These are phyloP conservation scores for Tragopan temminckii DNA, from an alignment of 2,797 vertebrate genomes.

Conservation along the genomic window DNA sequence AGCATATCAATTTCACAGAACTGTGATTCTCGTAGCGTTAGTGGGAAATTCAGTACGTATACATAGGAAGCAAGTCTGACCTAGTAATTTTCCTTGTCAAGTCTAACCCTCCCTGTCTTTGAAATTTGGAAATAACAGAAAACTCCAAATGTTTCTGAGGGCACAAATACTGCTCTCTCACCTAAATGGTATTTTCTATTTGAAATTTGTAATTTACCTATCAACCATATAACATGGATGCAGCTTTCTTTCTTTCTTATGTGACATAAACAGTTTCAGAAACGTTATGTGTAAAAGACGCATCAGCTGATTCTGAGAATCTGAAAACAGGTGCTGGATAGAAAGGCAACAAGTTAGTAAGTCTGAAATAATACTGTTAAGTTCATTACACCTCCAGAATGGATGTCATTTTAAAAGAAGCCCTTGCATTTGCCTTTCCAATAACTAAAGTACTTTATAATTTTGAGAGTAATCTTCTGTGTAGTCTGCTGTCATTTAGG, in stretches of 20 bases:
- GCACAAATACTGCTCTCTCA: background rate
- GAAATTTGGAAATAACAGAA: slow-evolving; percentile 27
- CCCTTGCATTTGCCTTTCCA: background rate
- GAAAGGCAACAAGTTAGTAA: background rate
- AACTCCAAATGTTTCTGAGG: background rate
- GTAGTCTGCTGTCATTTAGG: slow-evolving; percentile 12
- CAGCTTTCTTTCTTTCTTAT: background rate
- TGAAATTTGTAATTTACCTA: slow-evolving; percentile 15
- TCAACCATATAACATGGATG: background rate
- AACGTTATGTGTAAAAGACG: background rate
- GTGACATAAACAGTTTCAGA: background rate
- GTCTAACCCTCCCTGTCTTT: background rate
- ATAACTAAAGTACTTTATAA: slow-evolving; percentile 19
- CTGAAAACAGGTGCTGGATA: background rate
- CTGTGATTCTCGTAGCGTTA: background rate
- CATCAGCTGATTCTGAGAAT: background rate
- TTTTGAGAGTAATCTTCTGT: slow-evolving; percentile 40
- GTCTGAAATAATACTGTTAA: background rate
- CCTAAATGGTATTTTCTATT: background rate
- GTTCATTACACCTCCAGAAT: background rate
- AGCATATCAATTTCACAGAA: background rate
- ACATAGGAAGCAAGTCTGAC: background rate
- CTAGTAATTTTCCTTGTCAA: background rate
- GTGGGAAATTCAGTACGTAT: background rate
- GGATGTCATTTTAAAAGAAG: background rate